phyloP scores from a whole-genome alignment of 2,888 invertebrate genomes.

The Nymphalis polychloros region DNA sequence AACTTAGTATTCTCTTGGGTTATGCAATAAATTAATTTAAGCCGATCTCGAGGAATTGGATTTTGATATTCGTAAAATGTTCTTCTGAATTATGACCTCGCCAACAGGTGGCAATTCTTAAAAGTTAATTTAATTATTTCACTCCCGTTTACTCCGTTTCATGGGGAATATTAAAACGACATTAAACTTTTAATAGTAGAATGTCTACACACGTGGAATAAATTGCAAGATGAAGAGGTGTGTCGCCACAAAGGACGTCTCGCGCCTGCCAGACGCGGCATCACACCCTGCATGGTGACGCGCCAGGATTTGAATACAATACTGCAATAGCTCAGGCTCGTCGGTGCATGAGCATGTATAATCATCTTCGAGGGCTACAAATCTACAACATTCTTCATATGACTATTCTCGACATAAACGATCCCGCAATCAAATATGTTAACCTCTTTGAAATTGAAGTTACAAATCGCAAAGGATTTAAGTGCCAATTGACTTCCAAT shows the following conservation, averaged over 20 bases:
- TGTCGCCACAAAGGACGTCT: slow-evolving; percentile 28
- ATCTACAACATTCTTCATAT: slow-evolving; percentile 62
- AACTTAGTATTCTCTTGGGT: slow-evolving; percentile 18
- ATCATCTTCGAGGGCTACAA: slow-evolving; percentile 67
- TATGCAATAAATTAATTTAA: slow-evolving; percentile 25
- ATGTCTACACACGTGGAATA: slow-evolving; percentile 10
- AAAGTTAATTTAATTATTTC: slow-evolving; percentile 4
- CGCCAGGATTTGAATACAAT: slow-evolving; percentile 78
- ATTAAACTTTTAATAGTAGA: background rate
- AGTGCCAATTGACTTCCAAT: slow-evolving; percentile 65
- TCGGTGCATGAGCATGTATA: slow-evolving; percentile 73
- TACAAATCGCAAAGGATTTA: slow-evolving; percentile 57
- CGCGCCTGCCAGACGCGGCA: slow-evolving; percentile 25
- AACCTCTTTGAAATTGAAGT: slow-evolving; percentile 53
- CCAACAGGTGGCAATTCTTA: background rate
- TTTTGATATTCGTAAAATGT: background rate
- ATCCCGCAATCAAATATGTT: slow-evolving; percentile 29
- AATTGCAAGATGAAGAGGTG: slow-evolving; percentile 22
- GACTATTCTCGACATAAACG: slow-evolving; percentile 17
- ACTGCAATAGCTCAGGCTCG: slow-evolving; percentile 75
- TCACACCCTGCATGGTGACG: slow-evolving; percentile 50
- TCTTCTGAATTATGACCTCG: background rate
- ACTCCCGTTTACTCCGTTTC: no score
- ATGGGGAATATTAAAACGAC: background rate
- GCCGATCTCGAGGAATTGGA: slow-evolving; percentile 12